Evolutionary conservation across 2,113 vertebrate species (phyloP), one percentile per base, ranked within the genome.

Genomic region (Amphilophus citrinellus): DNA sequence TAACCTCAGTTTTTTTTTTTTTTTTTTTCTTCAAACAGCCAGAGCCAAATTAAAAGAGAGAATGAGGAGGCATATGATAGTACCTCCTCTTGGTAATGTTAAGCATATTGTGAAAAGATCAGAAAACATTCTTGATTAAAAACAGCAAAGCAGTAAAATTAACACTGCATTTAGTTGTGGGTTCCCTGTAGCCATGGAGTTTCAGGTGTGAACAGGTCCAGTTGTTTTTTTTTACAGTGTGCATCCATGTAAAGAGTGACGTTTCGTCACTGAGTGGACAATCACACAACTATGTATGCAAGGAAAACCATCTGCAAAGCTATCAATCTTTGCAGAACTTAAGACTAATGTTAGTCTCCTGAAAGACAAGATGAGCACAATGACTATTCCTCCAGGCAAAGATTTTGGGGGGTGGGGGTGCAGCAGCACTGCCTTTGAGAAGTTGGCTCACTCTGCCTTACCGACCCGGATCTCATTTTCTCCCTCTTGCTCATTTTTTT

Each of bases 391-490:
- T 75, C 57, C 24, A 24, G 27, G 77, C 63, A 65, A 77, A 53
- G 37, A 61, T 27, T 61, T 65, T 2, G 5, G 47, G 4, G 7
- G 2, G 10, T 56, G 32, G 47, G 73, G 44, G 77, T 14, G 39
- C 32, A 4, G 47, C 78, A 59, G 47, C 62, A 76, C 35, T 17
- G 2, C 20, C 87, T 71, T 22, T 22, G 37, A 77, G 61, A 82
- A 61, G 32, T 87, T 79, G 58, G 20, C 80, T 84, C 68, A 39
- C 56, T 60, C 37, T 83, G 61, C 80, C 85, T 80, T 66, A 42
- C 18, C 22, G 57, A 83, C 81, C 77, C 59, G 2, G 3, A 53
- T 84, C 76, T 77, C 10, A 35, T 53, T 35, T 53, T 13, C 35
- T 73, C 50, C 57, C 39, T 37, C 7, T 15, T 27, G 27, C 35